phyloP scores from a whole-genome alignment of 2,797 vertebrate species.

The Sternarchorhynchus goeldii region DNA sequence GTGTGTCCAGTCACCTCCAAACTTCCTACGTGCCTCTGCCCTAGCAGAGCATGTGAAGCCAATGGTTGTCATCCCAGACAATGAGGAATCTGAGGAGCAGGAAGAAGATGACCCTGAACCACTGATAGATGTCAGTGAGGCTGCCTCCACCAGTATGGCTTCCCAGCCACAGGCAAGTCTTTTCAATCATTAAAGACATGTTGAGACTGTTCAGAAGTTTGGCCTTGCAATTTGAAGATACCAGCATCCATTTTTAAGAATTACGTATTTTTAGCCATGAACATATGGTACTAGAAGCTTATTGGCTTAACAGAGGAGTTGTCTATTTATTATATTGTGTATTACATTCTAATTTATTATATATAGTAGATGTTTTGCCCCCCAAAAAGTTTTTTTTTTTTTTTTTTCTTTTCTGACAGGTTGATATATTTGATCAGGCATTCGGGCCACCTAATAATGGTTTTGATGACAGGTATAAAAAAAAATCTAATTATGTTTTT shows the following conservation, averaged over 20 bases:
- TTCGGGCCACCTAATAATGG: constrained; percentile 90
- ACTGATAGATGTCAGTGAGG: constrained; percentile 84
- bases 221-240: no score
- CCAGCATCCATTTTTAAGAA: no score
- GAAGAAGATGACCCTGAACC: constrained; percentile 88
- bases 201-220: not conserved
- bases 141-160: constrained; percentile 63
- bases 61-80: constrained; percentile 91
- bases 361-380: no score
- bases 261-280: no score
- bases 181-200: not conserved
- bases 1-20: constrained; percentile 84
- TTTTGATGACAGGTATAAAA: constrained; percentile 85
- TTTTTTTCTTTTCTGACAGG: constrained; percentile 57
- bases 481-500: not conserved
- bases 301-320: no score
- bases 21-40: constrained; percentile 91
- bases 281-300: no score
- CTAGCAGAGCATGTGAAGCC: constrained; percentile 95
- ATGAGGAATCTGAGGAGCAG: constrained; percentile 79
- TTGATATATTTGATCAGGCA: constrained; percentile 90
- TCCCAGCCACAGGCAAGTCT: constrained; percentile 65
- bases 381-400: not conserved
- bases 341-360: not conserved
- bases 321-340: not conserved